Base-by-base conservation (phyloP, 1,140 invertebrate species). In the Teleopsis dalmanni region DNA sequence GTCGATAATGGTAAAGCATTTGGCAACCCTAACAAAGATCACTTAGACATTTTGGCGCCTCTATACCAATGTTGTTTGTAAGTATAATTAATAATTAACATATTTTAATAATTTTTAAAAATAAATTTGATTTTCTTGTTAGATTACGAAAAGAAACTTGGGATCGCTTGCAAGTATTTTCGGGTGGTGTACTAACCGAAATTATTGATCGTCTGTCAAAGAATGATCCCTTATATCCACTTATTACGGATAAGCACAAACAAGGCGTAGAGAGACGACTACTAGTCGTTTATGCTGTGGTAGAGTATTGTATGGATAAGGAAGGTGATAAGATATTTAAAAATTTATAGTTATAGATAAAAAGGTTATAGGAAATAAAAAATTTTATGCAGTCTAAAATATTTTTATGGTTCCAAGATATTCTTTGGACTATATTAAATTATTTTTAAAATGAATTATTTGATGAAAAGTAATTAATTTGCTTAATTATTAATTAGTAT, bases 1-100 rank as follows among this genome's bases (percentile, higher is more conserved):
- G 74, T 92, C n/a, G 93, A 97, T 62, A 97, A 95, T 80, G 93
- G 90, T 21, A 96, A 95, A 75, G 90, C 89, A 43, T 81, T 93
- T 62, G 90, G 90, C 10, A 91, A 93, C 75, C 88, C 89, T 3
- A 72, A 80, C 59, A 71, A 82, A 33, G 88, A 93, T 78, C 85
- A 90, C 68, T 67, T 85, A 31, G 87, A 90, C 60, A 93, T 95
- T 56, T 72, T 95, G 52, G 87, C 90, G 14, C 91, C 91, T 36
- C 72, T 95, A 0, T 91, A 88, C 72, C 91, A 94, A 58, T 94
- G 91, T 67, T 94, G 90, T 72, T 79, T 85, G 90, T 91, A 75
- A 80, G 83, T 80, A 22, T 23, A 46, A 6, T 35, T 22, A 22
- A 9, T 31, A 13, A 13, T 10, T 16, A 19, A 13, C 21, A 19